phyloP scores from a whole-genome alignment of 2,113 vertebrate genomes.

The Pseudonaja textilis region DNA sequence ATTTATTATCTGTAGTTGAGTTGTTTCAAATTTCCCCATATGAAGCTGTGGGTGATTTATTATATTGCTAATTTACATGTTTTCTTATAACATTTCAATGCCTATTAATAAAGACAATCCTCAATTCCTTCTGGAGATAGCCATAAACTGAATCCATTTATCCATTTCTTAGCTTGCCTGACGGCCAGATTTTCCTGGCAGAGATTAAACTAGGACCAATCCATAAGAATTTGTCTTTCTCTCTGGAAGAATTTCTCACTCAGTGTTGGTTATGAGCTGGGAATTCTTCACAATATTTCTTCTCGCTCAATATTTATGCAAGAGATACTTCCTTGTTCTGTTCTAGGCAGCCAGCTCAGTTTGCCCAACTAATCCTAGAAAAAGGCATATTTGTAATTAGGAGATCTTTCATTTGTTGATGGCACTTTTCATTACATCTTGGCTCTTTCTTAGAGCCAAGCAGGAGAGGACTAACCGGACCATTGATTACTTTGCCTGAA shows the following conservation, averaged over 20 bases:
- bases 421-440: neutral
- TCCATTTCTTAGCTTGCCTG: neutral
- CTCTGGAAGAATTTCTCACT: neutral
- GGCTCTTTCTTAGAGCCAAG: neutral
- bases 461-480: neutral
- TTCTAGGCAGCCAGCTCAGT: neutral
- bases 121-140: neutral
- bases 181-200: neutral
- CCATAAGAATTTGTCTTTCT: neutral
- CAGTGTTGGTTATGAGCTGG: neutral
- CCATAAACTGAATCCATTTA: neutral
- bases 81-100: neutral
- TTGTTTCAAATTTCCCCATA: neutral
- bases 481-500: neutral
- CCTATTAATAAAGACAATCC: neutral
- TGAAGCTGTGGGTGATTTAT: neutral
- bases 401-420: neutral
- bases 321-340: neutral
- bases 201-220: neutral
- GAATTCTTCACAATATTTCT: neutral
- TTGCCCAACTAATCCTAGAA: neutral
- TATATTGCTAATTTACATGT: neutral
- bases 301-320: neutral
- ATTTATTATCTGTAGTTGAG: neutral
- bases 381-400: neutral